phyloP scores from a whole-genome alignment of 1,140 invertebrate genomes.

The Drosophila subobscura region DNA sequence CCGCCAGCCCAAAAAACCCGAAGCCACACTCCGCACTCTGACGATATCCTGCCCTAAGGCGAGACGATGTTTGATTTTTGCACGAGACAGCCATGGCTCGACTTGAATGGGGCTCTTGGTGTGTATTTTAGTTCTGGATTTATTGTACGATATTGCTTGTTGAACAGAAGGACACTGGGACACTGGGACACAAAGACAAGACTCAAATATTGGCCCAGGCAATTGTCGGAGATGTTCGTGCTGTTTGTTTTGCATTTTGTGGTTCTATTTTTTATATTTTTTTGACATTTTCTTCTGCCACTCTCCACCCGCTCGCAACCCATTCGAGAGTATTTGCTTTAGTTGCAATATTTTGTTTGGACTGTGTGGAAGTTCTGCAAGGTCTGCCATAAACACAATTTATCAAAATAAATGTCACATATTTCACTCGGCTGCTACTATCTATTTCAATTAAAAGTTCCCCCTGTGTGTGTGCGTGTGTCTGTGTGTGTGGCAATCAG shows the following conservation, averaged over 20 bases:
- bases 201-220: conserved; percentile 64
- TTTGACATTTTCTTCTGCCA: conserved; percentile 30
- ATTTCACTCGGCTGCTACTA: conserved; percentile 46
- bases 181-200: conserved; percentile 20
- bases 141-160: conserved; percentile 66
- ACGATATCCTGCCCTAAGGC: conserved; percentile 16
- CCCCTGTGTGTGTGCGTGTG: not conserved
- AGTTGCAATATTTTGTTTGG: conserved; percentile 61
- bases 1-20: conserved; percentile 5
- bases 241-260: conserved; percentile 69
- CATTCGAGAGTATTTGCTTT: conserved; percentile 55
- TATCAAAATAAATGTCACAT: conserved; percentile 63
- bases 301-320: no score
- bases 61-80: conserved; percentile 54
- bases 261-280: conserved; percentile 31
- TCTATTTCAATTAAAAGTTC: conserved; percentile 72
- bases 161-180: conserved; percentile 38
- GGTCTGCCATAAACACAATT: conserved; percentile 28
- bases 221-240: conserved; percentile 46
- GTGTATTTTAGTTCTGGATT: conserved; percentile 71
- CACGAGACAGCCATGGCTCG: conserved; percentile 25
- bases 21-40: not conserved
- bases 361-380: conserved; percentile 21
- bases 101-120: conserved; percentile 54
- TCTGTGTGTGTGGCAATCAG: conserved; percentile 20